phyloP scores from a whole-genome alignment of 2,797 vertebrate species.

The Leucoraja ocellata region DNA sequence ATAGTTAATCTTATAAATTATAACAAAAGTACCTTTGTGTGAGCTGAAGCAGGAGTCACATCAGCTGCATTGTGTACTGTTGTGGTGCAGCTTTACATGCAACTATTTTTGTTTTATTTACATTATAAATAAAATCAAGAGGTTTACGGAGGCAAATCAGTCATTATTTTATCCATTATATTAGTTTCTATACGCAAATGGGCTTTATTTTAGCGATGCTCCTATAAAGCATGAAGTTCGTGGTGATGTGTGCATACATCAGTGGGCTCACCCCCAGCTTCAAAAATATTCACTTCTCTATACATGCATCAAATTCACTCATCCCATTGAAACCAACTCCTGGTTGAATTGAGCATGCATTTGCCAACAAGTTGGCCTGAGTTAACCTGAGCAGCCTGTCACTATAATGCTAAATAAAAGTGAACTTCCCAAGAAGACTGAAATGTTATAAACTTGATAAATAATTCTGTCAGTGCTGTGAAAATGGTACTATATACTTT shows the following conservation, averaged over 20 bases:
- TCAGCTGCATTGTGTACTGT: background rate
- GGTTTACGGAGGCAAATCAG: background rate
- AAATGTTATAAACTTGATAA: constrained; percentile 33
- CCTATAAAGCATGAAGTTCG: background rate
- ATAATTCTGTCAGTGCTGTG: constrained; percentile 19
- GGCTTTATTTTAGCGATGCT: background rate
- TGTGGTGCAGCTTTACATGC: background rate
- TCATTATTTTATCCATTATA: background rate
- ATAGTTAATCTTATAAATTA: background rate
- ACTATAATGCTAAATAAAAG: constrained; percentile 10
- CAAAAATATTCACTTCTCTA: background rate
- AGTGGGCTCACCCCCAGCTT: too few relatives aligned
- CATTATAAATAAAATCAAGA: background rate
- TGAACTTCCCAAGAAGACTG: background rate
- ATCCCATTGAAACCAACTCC: background rate
- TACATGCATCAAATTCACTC: background rate
- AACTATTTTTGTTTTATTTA: background rate
- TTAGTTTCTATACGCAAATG: background rate
- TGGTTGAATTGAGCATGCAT: background rate
- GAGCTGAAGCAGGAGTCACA: background rate
- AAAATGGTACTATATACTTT: constrained; percentile 35
- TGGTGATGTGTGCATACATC: background rate
- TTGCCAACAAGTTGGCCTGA: constrained; percentile 3
- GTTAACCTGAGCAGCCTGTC: background rate
- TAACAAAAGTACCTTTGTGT: background rate